Evolutionary conservation across 2,797 vertebrate species (phyloP).

Genomic region (Danio albolineatus): DNA sequence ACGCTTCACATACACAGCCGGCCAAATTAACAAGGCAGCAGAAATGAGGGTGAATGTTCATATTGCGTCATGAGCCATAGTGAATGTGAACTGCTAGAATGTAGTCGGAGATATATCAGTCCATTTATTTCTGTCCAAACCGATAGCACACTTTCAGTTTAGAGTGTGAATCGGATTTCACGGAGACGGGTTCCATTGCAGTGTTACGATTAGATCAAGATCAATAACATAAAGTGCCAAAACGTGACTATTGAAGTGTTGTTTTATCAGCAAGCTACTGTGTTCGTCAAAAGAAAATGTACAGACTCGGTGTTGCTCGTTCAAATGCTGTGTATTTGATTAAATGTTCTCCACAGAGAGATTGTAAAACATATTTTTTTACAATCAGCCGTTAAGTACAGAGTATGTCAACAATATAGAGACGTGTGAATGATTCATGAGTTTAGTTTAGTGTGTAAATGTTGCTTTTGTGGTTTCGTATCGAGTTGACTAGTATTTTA

Average conservation of each 20-base stretch:
- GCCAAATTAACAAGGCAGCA: slow-evolving; percentile 8
- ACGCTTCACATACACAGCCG: neutral
- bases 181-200: slow-evolving; percentile 21
- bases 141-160: slow-evolving; percentile 22
- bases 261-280: slow-evolving; percentile 50
- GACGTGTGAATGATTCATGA: slow-evolving; percentile 70
- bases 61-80: slow-evolving; percentile 32
- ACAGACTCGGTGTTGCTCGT: slow-evolving; percentile 68
- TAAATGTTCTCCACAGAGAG: slow-evolving; percentile 59
- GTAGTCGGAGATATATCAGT: slow-evolving; percentile 11
- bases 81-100: slow-evolving; percentile 38
- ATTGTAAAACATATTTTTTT: slow-evolving; percentile 69
- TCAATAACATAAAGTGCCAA: slow-evolving; percentile 58
- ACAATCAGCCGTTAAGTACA: slow-evolving; percentile 81
- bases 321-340: slow-evolving; percentile 55
- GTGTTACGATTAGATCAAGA: neutral
- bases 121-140: neutral
- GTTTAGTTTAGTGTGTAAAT: slow-evolving; percentile 69
- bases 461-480: slow-evolving; percentile 50
- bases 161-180: neutral
- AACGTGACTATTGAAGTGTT: slow-evolving; percentile 55
- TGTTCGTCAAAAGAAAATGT: slow-evolving; percentile 65
- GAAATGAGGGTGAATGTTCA: slow-evolving; percentile 24
- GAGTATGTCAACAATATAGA: slow-evolving; percentile 80
- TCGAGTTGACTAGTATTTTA: slow-evolving; percentile 55